phyloP scores from a whole-genome alignment of 2,797 vertebrate genomes.

The Eleutherodactylus coqui region DNA sequence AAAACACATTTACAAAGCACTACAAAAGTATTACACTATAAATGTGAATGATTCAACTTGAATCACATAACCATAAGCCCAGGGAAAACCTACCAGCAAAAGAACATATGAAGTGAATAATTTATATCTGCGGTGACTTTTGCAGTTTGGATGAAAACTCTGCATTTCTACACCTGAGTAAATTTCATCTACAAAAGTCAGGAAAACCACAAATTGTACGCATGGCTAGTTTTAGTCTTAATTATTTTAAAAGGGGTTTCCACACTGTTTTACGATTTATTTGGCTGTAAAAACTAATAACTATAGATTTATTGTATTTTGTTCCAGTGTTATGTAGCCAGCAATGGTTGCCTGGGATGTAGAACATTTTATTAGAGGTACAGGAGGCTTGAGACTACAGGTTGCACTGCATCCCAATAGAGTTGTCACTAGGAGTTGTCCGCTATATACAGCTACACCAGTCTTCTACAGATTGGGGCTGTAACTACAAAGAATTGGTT shows the following conservation, averaged over 20 bases:
- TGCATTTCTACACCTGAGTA: neutral
- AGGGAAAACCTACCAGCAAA: neutral
- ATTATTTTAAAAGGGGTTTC: neutral
- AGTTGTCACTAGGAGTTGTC: no score
- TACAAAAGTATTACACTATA: neutral
- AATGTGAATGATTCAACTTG: constrained; percentile 24
- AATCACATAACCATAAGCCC: neutral
- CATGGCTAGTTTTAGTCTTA: neutral
- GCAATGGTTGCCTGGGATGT: neutral
- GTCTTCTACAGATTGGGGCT: no score
- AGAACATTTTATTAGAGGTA: neutral
- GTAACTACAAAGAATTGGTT: no score
- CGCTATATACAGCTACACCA: no score
- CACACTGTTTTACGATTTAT: neutral
- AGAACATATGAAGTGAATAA: neutral
- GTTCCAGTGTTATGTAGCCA: neutral
- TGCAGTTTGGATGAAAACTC: neutral
- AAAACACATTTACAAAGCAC: constrained; percentile 1
- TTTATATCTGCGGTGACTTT: neutral
- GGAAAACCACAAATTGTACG: neutral
- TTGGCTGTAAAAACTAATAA: neutral
- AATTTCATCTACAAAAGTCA: neutral
- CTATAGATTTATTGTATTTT: neutral
- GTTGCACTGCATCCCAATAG: no score
- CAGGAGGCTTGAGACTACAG: no score